These are phyloP conservation scores for Tachysurus vachellii DNA, from an alignment of 2,113 vertebrate genomes.

Conservation along the genomic window DNA sequence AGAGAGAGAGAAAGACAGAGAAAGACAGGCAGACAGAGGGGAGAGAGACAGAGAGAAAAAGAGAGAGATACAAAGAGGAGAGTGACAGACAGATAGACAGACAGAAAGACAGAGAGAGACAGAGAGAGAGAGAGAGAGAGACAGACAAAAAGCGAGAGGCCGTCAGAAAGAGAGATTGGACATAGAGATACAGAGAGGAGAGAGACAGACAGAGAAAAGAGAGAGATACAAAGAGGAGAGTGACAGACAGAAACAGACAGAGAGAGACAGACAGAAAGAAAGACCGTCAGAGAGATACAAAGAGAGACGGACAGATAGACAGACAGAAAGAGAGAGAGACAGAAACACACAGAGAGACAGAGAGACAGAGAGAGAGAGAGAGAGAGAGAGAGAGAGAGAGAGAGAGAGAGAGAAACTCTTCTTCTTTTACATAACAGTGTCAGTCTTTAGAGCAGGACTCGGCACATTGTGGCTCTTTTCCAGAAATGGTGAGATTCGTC, in stretches of 20 bases:
- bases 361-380: too few species aligned
- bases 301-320: too few species aligned
- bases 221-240: too few species aligned
- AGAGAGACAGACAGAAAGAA: too few species aligned
- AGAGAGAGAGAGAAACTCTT: not conserved
- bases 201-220: conserved; percentile 46
- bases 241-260: too few species aligned
- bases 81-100: too few species aligned
- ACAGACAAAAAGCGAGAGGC: too few species aligned
- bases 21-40: too few species aligned
- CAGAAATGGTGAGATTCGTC: conserved; percentile 49
- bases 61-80: conserved; percentile 43
- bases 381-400: conserved; percentile 36
- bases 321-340: conserved; percentile 43
- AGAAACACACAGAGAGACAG: too few species aligned
- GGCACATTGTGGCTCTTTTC: conserved; percentile 26
- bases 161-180: not conserved
- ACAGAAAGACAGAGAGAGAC: not conserved
- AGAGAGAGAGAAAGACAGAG: conserved; percentile 43
- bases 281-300: too few species aligned
- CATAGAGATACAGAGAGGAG: too few species aligned
- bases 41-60: not conserved
- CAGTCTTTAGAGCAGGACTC: not conserved
- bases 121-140: not conserved
- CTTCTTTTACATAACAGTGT: not conserved